Base-by-base conservation (phyloP, 1,140 invertebrate genomes). In the Zaprionus davidi region DNA sequence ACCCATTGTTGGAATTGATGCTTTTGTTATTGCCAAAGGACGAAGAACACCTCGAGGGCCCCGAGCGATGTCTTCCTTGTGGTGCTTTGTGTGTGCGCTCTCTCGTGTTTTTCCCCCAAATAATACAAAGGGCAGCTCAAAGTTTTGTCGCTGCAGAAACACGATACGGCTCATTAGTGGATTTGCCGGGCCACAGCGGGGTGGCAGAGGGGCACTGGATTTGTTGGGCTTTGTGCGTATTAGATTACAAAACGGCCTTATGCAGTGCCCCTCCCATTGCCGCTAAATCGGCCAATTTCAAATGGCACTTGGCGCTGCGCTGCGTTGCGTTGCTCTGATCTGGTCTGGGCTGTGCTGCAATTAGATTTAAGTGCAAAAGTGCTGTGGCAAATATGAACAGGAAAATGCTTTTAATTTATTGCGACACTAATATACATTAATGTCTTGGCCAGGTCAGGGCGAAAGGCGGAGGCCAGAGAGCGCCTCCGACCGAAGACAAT, bases 401-500 rank as follows among this genome's bases (percentile, higher is more conserved):
- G 66, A 85, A 90, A 90, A 90, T 90, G 85, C 85, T 90, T 79
- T 90, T 90, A 90, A 90, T 90, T 90, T 90, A 90, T 90, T 66
- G 73, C 82, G 85, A 88, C 85, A 88, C 85, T 88, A 88, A 88
- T 88, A 88, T 85, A 88, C 85, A 90, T 90, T 90, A 90, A 90
- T 90, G 85, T 90, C 85, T 83, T 83, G 84, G 74, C 71, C 79
- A 85, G 81, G 75, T 81, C 67, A 44, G n/a, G 7, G n/a, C 70
- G 84, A 44, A 28, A 51, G 51, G n/a, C 31, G 28, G 31, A 59
- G 38, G 49, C 38, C 38, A 46, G 56, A 41, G 57, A 46, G 53
- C n/a, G 68, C 78, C 69, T 46, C 70, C 78, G 60, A 74, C 71
- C 78, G 41, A 90, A 90, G 79, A 90, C 86, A 90, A 90, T 90